These are phyloP conservation scores for Stomatorhinus ivindoensis DNA, from an alignment of 2,113 vertebrate species.

Conservation along the genomic window DNA sequence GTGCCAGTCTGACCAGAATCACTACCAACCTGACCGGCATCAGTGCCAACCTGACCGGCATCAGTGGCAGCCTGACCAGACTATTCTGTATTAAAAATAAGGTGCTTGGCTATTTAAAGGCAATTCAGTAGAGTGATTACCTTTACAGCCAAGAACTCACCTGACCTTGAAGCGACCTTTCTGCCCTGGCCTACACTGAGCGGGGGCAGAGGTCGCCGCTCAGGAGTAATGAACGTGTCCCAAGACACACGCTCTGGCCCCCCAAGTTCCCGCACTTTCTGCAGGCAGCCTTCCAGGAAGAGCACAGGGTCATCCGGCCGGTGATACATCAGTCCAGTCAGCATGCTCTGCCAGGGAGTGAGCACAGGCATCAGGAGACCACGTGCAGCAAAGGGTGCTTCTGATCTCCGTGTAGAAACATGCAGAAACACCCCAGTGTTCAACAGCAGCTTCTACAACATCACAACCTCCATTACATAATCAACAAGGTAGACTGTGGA, in stretches of 20 bases:
- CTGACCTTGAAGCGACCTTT: slow-evolving; percentile 39
- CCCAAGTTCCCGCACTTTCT: slow-evolving; percentile 49
- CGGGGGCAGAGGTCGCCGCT: slow-evolving; percentile 39
- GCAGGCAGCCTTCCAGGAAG: slow-evolving; percentile 53
- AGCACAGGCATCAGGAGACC: neutral
- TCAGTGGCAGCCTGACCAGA: neutral
- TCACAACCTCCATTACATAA: neutral
- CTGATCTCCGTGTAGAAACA: neutral
- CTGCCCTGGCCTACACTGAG: slow-evolving; percentile 39
- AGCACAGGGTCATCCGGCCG: slow-evolving; percentile 51
- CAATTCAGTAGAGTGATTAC: neutral
- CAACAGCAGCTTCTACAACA: neutral
- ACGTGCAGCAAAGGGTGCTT: neutral
- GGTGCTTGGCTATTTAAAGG: neutral
- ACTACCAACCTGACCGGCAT: no score
- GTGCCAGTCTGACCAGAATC: no score
- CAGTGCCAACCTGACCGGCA: no score
- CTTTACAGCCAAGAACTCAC: slow-evolving; percentile 24
- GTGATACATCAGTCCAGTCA: slow-evolving; percentile 58
- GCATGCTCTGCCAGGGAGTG: slow-evolving; percentile 46
- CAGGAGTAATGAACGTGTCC: slow-evolving; percentile 51
- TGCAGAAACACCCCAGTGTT: neutral
- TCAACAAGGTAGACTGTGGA: neutral
- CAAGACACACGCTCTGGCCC: slow-evolving; percentile 50
- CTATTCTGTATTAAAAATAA: neutral